Percentiles rank a stretch among this genome's conserved stretches.
phyloP scores from a whole-genome alignment of 2,888 invertebrate genomes.

The Nomada hirtipes region DNA sequence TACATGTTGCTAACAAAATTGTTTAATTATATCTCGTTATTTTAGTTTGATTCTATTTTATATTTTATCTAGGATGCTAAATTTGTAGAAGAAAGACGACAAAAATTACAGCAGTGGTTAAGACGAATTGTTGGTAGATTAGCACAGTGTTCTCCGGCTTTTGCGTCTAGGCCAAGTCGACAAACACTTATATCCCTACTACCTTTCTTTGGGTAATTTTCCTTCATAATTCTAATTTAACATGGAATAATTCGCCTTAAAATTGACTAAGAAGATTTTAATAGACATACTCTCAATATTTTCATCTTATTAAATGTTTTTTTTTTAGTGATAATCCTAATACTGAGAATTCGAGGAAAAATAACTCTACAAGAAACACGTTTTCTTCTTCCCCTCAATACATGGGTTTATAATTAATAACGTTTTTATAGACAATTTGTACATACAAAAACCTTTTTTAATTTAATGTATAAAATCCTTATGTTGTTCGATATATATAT shows the following conservation, averaged over 20 bases:
- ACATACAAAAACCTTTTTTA: slow-evolving; percentile 70
- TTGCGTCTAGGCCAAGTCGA: slow-evolving; percentile 91
- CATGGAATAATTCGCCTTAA: background rate
- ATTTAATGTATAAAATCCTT: slow-evolving; percentile 65
- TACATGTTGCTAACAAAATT: background rate
- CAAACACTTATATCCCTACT: slow-evolving; percentile 91
- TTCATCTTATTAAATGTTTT: slow-evolving; percentile 15
- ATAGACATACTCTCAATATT: background rate
- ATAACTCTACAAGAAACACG: slow-evolving; percentile 78
- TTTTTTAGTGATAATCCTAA: slow-evolving; percentile 80
- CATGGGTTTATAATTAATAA: slow-evolving; percentile 81
- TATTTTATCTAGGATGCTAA: slow-evolving; percentile 87
- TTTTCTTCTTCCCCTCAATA: slow-evolving; percentile 82
- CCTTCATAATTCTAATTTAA: slow-evolving; percentile 37
- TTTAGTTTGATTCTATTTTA: slow-evolving; percentile 8
- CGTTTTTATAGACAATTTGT: slow-evolving; percentile 74
- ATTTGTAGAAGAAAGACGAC: slow-evolving; percentile 94
- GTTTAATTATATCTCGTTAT: background rate
- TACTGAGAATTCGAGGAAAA: slow-evolving; percentile 78
- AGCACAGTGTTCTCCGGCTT: slow-evolving; percentile 89
- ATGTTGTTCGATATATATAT: slow-evolving; percentile 47
- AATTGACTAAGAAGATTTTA: background rate
- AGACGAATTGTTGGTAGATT: slow-evolving; percentile 92
- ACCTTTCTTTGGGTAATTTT: slow-evolving; percentile 93
- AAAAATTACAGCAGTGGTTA: slow-evolving; percentile 94